phyloP scores from a whole-genome alignment of 2,113 vertebrate genomes.

The Geothlypis trichas region DNA sequence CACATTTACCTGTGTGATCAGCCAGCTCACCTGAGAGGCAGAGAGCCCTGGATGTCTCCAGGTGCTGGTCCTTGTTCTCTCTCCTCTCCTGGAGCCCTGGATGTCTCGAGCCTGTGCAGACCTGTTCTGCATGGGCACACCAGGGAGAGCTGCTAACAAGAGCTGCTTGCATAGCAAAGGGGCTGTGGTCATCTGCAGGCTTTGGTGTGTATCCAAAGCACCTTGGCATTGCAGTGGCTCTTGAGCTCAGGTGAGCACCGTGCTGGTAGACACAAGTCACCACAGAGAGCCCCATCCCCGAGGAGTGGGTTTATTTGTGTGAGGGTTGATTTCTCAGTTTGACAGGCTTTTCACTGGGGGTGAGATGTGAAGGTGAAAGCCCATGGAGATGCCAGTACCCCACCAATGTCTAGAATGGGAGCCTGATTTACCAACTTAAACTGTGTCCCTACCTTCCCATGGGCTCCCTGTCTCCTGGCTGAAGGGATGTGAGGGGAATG shows the following conservation, averaged over 20 bases:
- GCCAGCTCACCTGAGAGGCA: neutral
- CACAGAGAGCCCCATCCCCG: neutral
- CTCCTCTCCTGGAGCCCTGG: neutral
- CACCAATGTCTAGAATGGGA: neutral
- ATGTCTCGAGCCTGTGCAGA: neutral
- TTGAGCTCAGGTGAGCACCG: neutral
- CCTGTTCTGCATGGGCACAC: neutral
- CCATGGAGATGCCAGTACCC: neutral
- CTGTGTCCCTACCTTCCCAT: neutral
- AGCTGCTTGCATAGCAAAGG: neutral
- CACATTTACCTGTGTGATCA: neutral
- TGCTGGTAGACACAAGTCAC: neutral
- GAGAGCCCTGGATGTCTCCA: neutral
- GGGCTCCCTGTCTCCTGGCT: neutral
- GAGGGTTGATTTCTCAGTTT: neutral
- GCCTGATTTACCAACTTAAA: neutral
- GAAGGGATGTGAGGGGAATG: neutral
- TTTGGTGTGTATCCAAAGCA: accelerated
- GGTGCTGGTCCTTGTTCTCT: neutral
- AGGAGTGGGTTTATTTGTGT: neutral
- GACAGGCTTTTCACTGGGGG: neutral
- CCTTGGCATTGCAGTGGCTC: neutral
- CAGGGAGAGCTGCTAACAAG: neutral
- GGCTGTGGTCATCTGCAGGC: neutral
- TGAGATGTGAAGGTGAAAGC: neutral